Evolutionary conservation across 2,797 vertebrate genomes (phyloP), one percentile per base, ranked within the genome.

Genomic region (Chelon labrosus): DNA sequence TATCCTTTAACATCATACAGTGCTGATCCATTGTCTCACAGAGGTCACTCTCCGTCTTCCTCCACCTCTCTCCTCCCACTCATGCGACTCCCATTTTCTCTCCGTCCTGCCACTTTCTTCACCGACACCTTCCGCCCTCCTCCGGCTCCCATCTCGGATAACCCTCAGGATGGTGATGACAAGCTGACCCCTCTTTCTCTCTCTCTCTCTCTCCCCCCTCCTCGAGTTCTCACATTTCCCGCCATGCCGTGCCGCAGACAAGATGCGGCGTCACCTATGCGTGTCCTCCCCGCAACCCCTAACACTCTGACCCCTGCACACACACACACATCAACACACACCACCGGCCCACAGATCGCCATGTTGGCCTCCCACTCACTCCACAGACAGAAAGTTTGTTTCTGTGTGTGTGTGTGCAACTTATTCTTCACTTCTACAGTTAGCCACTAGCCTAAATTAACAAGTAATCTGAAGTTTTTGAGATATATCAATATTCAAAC

Each of bases 211-310:
- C 35, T 53, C 35, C 44, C 68, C 61, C 55, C 56, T 52, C 25
- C 46, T 68, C 59, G 9, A 51, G 17, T 51, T 82, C 86, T 89
- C 78, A 78, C 10, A 80, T 86, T 88, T 80, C 85, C 83, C 77
- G 75, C 75, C 83, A 84, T 87, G 75, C 73, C 61, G 65, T 71
- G 80, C 75, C 80, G 85, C 52, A 73, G 86, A 88, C 79, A 84
- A 84, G 80, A 85, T 77, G 80, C 25, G 27, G 78, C 74, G 16
- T 79, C 80, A 83, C 80, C 80, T 85, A 70, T 9, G 65, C 57
- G 20, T 88, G 84, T 84, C 88, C 80, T 74, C 73, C 27, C 35
- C 7, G 25, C 79, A 81, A 82, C 82, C 83, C 38, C 72, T 72
- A 42, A 73, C 79, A 81, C 69, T 27, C 71, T 78, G 77, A 87